Conservation (phyloP, 2,888 invertebrate species). For the Pemphredon lugubris region DNA sequence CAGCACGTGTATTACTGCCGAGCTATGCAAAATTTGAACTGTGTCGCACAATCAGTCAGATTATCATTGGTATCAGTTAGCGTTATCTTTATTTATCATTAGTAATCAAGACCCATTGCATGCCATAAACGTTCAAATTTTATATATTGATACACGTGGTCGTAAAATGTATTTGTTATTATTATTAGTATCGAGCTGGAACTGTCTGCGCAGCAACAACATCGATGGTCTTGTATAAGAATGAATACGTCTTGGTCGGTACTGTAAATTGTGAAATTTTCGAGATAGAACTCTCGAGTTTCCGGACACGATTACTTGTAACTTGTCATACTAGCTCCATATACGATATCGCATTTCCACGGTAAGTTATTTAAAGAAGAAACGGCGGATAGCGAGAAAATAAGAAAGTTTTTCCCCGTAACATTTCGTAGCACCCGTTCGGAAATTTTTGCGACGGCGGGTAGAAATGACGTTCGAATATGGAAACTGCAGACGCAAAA, state of each 20-base stretch:
- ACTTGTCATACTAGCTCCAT: slow-evolving; percentile 93
- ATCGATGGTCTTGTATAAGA: slow-evolving; percentile 85
- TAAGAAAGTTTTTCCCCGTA: too few species aligned
- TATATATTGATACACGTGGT: too few species aligned
- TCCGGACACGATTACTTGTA: slow-evolving; percentile 86
- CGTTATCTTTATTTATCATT: too few species aligned
- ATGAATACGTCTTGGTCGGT: slow-evolving; percentile 87
- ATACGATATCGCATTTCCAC: slow-evolving; percentile 91
- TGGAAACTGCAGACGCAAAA: slow-evolving; percentile 90
- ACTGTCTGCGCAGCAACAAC: slow-evolving; percentile 87
- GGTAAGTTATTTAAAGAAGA: slow-evolving; percentile 82
- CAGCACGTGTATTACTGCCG: too few species aligned
- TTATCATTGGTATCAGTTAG: too few species aligned
- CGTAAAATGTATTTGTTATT: neutral
- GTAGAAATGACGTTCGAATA: slow-evolving; percentile 91
- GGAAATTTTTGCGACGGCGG: slow-evolving; percentile 93
- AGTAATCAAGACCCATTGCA: too few species aligned
- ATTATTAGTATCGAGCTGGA: slow-evolving; percentile 82
- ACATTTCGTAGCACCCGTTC: slow-evolving; percentile 92
- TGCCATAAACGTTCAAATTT: too few species aligned
- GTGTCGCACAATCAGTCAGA: too few species aligned
- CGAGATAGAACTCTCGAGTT: slow-evolving; percentile 86
- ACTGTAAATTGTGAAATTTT: slow-evolving; percentile 92
- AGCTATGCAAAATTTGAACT: too few species aligned
- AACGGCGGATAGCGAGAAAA: too few species aligned